These are phyloP conservation scores for Saturnia pavonia DNA, from an alignment of 2,888 invertebrate genomes.

Conservation along the genomic window DNA sequence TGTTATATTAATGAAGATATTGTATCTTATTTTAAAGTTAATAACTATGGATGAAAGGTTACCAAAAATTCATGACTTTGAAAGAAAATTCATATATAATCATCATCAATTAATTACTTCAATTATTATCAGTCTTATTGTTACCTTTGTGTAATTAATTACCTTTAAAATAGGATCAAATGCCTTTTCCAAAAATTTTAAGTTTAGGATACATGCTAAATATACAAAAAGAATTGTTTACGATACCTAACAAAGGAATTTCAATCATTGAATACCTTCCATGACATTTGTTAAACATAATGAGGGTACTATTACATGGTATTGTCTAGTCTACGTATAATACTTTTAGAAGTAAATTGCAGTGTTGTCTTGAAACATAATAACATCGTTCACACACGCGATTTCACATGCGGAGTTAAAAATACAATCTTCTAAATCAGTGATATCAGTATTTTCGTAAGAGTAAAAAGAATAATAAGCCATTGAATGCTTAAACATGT, in stretches of 20 bases:
- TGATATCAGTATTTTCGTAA: conserved; percentile 29
- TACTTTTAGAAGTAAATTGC: conserved; percentile 13
- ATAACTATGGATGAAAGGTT: not conserved
- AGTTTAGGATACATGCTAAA: not conserved
- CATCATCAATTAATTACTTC: no score
- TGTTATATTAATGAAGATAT: not conserved
- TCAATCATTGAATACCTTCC: conserved; percentile 15
- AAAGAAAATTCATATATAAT: not conserved
- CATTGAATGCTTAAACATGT: conserved; percentile 57
- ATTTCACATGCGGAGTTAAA: conserved; percentile 12
- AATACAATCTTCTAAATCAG: not conserved
- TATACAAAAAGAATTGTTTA: not conserved
- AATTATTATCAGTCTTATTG: no score
- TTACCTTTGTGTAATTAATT: no score
- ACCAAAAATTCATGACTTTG: not conserved
- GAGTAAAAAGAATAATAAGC: conserved; percentile 36
- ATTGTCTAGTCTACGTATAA: conserved; percentile 20
- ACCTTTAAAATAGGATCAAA: no score
- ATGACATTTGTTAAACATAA: conserved; percentile 22
- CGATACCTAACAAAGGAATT: conserved; percentile 15
- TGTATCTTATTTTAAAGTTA: not conserved
- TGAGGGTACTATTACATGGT: conserved; percentile 17
- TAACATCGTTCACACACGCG: conserved; percentile 10
- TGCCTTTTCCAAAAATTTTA: not conserved
- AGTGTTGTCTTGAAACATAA: conserved; percentile 4